These are phyloP conservation scores for Hemibagrus guttatus DNA, from an alignment of 2,797 vertebrate genomes.

Conservation along the genomic window DNA sequence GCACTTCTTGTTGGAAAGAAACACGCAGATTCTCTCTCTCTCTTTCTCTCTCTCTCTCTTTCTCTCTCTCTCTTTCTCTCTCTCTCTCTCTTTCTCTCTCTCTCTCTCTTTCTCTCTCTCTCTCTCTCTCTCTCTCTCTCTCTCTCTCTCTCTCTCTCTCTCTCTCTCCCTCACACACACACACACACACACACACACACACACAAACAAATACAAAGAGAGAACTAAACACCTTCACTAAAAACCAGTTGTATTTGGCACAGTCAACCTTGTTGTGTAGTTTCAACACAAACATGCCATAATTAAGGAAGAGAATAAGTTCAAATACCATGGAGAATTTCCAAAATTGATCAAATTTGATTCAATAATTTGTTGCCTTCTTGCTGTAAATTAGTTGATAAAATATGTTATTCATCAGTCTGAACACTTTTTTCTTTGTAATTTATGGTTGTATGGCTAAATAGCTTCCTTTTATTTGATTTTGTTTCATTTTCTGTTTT, in stretches of 20 bases:
- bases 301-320: neutral
- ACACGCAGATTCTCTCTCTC: neutral
- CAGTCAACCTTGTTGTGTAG: too few relatives aligned
- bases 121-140: too few relatives aligned
- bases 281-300: slow-evolving; percentile 10
- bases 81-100: too few relatives aligned
- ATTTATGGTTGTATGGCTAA: neutral
- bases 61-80: too few relatives aligned
- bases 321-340: neutral
- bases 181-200: neutral
- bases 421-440: too few relatives aligned
- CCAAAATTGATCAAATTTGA: neutral
- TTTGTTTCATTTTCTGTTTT: neutral
- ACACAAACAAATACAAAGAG: neutral
- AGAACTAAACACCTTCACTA: neutral
- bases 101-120: too few relatives aligned
- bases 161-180: too few relatives aligned
- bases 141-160: too few relatives aligned
- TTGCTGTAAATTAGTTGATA: neutral
- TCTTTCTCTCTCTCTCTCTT: too few relatives aligned
- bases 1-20: neutral
- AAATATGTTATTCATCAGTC: neutral
- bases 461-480: neutral
- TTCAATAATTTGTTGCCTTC: neutral
- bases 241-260: neutral